phyloP scores from a whole-genome alignment of 2,888 invertebrate genomes.

The Notocelia uddmanniana region DNA sequence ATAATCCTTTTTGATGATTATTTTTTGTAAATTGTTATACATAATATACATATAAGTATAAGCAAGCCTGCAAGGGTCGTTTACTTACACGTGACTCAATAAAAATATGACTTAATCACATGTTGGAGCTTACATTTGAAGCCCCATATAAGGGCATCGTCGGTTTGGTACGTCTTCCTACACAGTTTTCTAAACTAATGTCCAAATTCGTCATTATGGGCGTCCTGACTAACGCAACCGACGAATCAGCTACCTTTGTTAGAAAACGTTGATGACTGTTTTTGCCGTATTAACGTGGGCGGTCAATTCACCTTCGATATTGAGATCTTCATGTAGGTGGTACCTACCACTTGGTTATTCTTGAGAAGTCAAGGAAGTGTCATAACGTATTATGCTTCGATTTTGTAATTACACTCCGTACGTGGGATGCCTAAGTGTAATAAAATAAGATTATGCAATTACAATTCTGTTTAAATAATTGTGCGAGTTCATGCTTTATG shows the following conservation, averaged over 20 bases:
- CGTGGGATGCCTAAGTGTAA: conserved; percentile 60
- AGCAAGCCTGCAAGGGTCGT: not conserved
- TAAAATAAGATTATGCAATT: conserved; percentile 43
- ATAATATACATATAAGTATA: too few relatives aligned
- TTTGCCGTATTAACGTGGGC: conserved; percentile 73
- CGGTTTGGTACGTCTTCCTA: conserved; percentile 65
- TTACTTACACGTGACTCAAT: not conserved
- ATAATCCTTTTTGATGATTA: too few relatives aligned
- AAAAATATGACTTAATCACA: conserved; percentile 28
- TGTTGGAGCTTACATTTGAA: conserved; percentile 53
- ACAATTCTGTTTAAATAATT: conserved; percentile 5
- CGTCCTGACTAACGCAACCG: conserved; percentile 74
- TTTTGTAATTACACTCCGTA: conserved; percentile 64
- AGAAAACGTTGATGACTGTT: conserved; percentile 75
- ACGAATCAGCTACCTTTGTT: conserved; percentile 82
- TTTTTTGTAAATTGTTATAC: too few relatives aligned
- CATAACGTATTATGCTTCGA: conserved; percentile 49
- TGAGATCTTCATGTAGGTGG: conserved; percentile 78
- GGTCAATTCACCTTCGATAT: conserved; percentile 82
- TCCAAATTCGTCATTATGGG: conserved; percentile 81
- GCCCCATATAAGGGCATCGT: conserved; percentile 71
- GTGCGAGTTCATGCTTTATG: not conserved
- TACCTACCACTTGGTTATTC: conserved; percentile 63
- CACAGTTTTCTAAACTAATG: conserved; percentile 67
- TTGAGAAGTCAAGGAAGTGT: conserved; percentile 64